Conservation (phyloP, 2,113 vertebrate species). For the Empidonax alnorum region DNA sequence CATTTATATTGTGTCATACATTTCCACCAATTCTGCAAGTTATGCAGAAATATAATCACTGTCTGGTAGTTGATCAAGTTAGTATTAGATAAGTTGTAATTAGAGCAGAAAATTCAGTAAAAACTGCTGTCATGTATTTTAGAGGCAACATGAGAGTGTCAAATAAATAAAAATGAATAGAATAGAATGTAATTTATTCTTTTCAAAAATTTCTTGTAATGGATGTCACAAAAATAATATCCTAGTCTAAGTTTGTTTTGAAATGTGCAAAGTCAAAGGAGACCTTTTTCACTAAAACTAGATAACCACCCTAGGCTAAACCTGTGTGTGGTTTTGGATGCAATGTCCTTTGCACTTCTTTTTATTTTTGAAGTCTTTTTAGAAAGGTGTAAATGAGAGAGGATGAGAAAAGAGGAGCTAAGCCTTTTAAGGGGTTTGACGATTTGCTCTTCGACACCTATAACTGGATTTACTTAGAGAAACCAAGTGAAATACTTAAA, state of each 20-base stretch:
- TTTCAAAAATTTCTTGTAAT: not conserved
- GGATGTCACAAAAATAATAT: not conserved
- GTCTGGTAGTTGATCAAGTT: not conserved
- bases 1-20: not conserved
- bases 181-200: not conserved
- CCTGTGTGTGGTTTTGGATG: not conserved
- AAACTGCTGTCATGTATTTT: not conserved
- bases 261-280: slow-evolving; percentile 17
- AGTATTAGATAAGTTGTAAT: not conserved
- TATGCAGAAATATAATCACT: not conserved
- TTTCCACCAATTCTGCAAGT: not conserved
- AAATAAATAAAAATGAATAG: not conserved
- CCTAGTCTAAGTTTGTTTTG: not conserved
- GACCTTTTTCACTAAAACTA: slow-evolving; percentile 38
- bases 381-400: slow-evolving; percentile 12
- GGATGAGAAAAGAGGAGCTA: slow-evolving; percentile 18
- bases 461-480: slow-evolving; percentile 45
- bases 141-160: not conserved
- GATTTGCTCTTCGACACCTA: not conserved
- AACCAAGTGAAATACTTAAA: slow-evolving; percentile 48
- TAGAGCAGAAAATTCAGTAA: not conserved
- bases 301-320: not conserved
- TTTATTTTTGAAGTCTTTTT: slow-evolving; percentile 33
- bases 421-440: slow-evolving; percentile 37
- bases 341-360: slow-evolving; percentile 6